A percentile compares a stretch with the other conserved stretches of the same genome.
phyloP scores from a whole-genome alignment of 1,140 invertebrate species.

The Papilio polyxenes region DNA sequence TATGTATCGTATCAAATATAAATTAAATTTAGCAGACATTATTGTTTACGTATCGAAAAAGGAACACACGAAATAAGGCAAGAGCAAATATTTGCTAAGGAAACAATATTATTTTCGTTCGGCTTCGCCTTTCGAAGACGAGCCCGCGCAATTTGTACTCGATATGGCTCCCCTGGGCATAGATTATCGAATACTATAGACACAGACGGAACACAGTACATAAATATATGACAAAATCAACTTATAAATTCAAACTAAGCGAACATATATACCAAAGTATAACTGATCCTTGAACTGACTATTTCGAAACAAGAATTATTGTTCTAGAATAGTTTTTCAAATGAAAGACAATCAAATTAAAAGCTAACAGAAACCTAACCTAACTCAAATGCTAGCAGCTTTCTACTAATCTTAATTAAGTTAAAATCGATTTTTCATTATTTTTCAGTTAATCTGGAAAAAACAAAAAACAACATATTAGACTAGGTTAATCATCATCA shows the following conservation, averaged over 20 bases:
- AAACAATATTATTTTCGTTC: conserved; percentile 77
- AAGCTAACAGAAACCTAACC: no score
- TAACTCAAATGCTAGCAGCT: no score
- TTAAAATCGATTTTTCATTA: no score
- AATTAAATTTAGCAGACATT: conserved; percentile 33
- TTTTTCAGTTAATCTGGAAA: no score
- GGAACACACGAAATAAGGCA: conserved; percentile 56
- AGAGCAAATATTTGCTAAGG: conserved; percentile 74
- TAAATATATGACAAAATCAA: background rate
- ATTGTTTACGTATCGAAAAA: conserved; percentile 37
- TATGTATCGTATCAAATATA: background rate
- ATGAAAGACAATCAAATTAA: no score
- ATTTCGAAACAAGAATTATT: no score
- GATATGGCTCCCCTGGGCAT: conserved; percentile 67
- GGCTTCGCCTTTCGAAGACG: conserved; percentile 52
- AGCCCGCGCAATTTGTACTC: conserved; percentile 71
- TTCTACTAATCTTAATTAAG: no score
- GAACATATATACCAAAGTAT: background rate
- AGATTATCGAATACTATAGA: conserved; percentile 45
- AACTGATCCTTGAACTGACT: no score
- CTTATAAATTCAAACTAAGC: background rate
- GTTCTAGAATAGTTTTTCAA: no score
- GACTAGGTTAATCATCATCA: no score
- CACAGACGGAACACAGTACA: background rate
- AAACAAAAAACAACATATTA: no score